These are phyloP conservation scores for Tetragonula carbonaria DNA, from an alignment of 2,888 invertebrate genomes.

Conservation along the genomic window DNA sequence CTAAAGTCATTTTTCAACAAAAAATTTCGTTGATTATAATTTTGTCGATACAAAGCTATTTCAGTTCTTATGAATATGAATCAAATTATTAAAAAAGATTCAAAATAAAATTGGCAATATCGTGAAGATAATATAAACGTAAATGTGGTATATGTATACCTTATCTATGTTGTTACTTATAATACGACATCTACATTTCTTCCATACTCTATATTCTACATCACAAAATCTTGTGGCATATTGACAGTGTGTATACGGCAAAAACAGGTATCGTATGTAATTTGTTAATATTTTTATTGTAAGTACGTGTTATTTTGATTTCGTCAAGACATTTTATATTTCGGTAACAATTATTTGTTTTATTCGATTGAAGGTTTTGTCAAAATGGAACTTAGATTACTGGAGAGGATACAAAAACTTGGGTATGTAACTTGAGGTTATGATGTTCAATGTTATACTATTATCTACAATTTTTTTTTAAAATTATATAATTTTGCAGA, in stretches of 20 bases:
- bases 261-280: not conserved
- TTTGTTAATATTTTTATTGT: constrained; percentile 15
- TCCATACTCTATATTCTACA: not conserved
- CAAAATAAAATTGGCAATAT: not conserved
- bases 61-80: not conserved
- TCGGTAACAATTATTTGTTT: constrained; percentile 2
- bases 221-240: not conserved
- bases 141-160: not conserved
- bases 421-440: constrained; percentile 85
- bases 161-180: not conserved
- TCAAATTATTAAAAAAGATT: not conserved
- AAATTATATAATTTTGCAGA: not conserved
- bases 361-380: constrained; percentile 9
- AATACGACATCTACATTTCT: not conserved
- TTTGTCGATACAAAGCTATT: not conserved
- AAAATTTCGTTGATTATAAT: not conserved
- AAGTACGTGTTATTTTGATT: constrained; percentile 27
- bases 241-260: constrained; percentile 32
- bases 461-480: not conserved
- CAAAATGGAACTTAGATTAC: constrained; percentile 87
- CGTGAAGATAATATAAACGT: not conserved
- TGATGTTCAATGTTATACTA: not conserved
- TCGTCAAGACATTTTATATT: not conserved
- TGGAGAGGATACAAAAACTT: constrained; percentile 87
- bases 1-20: not conserved